Evolutionary conservation across 2,888 invertebrate genomes (phyloP).

Genomic region (Chrysotoxum bicinctum): DNA sequence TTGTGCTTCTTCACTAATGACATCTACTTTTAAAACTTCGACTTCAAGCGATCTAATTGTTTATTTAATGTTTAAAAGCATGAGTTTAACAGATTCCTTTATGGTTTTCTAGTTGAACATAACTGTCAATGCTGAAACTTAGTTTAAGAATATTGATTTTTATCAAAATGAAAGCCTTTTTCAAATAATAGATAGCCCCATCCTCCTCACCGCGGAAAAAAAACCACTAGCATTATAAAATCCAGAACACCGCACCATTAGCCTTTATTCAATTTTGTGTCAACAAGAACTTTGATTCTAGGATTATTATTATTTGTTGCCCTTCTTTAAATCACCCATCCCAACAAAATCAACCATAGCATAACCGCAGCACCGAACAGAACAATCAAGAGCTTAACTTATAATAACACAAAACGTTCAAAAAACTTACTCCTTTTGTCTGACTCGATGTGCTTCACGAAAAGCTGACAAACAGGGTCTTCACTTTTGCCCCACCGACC

Average conservation of each 20-base stretch:
- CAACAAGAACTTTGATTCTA: conserved; percentile 39
- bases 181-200: no score
- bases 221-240: conserved; percentile 20
- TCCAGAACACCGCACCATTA: conserved; percentile 22
- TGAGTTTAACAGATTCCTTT: no score
- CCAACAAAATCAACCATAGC: background rate
- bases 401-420: conserved; percentile 1
- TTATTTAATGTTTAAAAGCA: no score
- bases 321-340: background rate
- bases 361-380: background rate
- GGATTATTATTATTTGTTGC: conserved; percentile 5
- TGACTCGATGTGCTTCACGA: conserved; percentile 8
- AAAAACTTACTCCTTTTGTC: conserved; percentile 27
- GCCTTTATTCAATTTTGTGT: conserved; percentile 37
- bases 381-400: conserved; percentile 34
- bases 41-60: no score
- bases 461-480: conserved; percentile 22
- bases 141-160: no score
- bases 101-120: no score
- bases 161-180: no score
- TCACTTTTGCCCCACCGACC: background rate
- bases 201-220: no score
- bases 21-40: no score
- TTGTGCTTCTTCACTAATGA: no score
- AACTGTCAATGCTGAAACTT: no score